A percentile compares a stretch with the other conserved stretches of the same genome.
Evolutionary conservation across 2,113 vertebrate species (phyloP).

Genomic region (Chaetura pelagica): DNA sequence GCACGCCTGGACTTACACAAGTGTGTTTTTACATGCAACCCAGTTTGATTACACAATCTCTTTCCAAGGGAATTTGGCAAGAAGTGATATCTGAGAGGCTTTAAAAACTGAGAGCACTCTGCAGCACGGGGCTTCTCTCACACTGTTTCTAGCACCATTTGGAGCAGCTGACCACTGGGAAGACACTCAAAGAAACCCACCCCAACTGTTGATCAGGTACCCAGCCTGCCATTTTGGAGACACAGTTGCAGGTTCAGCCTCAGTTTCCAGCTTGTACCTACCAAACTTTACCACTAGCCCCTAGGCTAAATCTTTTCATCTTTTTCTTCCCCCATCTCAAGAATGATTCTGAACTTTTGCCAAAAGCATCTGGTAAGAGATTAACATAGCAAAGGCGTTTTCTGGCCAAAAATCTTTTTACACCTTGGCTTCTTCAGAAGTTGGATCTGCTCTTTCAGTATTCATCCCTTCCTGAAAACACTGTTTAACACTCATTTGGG

Average conservation of each 20-base stretch:
- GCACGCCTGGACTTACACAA: slow-evolving; percentile 63
- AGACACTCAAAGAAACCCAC: neutral
- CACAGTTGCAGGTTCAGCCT: neutral
- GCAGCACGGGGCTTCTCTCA: neutral
- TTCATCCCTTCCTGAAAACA: neutral
- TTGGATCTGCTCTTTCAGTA: neutral
- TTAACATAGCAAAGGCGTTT: neutral
- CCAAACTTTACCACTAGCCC: neutral
- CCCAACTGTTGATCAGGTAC: neutral
- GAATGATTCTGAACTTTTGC: neutral
- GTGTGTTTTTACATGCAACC: slow-evolving; percentile 60
- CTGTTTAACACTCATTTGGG: neutral
- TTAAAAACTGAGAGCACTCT: neutral
- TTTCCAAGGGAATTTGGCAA: slow-evolving; percentile 34
- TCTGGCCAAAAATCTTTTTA: neutral
- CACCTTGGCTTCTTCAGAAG: neutral
- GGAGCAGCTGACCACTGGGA: neutral
- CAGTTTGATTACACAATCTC: slow-evolving; percentile 16
- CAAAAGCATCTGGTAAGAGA: neutral
- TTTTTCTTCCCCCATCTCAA: neutral
- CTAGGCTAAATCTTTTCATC: neutral
- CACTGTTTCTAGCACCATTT: neutral
- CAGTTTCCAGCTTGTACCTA: neutral
- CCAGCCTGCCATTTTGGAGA: neutral
- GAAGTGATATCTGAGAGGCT: neutral